Evolutionary conservation across 2,888 invertebrate species (phyloP).

Genomic region (Orgyia antiqua): DNA sequence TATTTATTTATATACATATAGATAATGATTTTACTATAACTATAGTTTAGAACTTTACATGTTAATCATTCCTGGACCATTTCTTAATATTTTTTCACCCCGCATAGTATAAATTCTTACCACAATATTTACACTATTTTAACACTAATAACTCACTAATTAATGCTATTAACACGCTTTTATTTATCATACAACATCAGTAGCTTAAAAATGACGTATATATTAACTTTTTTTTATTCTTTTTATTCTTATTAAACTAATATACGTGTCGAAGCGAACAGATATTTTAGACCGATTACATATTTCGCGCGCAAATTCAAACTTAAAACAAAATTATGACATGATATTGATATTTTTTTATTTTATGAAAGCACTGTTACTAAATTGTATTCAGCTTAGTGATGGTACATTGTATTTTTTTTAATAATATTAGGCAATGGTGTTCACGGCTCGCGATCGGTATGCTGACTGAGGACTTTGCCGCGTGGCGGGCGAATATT

Average conservation of each 20-base stretch:
- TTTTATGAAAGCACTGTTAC: conserved; percentile 34
- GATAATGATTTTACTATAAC: too few relatives aligned
- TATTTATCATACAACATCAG: conserved; percentile 14
- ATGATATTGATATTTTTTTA: conserved; percentile 37
- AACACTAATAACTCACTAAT: conserved; percentile 21
- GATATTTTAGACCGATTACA: conserved; percentile 30
- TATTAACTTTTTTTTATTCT: conserved; percentile 29
- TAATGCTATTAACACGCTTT: conserved; percentile 12
- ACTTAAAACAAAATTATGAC: conserved; percentile 47
- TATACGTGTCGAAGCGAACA: conserved; percentile 16
- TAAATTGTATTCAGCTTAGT: conserved; percentile 40
- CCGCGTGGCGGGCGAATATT: conserved; percentile 38
- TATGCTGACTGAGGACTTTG: conserved; percentile 59
- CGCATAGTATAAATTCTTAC: conserved; percentile 32
- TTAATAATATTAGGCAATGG: conserved; percentile 35
- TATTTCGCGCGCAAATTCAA: conserved; percentile 47
- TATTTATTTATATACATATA: too few relatives aligned
- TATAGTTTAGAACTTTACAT: too few relatives aligned
- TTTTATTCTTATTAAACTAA: conserved; percentile 20
- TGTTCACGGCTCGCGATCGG: conserved; percentile 51
- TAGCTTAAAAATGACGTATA: conserved; percentile 12
- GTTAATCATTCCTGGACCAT: too few relatives aligned
- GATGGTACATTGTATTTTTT: conserved; percentile 26
- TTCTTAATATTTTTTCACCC: too few relatives aligned
- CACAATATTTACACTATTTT: conserved; percentile 26